Evolutionary conservation across 2,113 vertebrate species (phyloP), one percentile per base, ranked within the genome.

Genomic region (Promerops cafer): DNA sequence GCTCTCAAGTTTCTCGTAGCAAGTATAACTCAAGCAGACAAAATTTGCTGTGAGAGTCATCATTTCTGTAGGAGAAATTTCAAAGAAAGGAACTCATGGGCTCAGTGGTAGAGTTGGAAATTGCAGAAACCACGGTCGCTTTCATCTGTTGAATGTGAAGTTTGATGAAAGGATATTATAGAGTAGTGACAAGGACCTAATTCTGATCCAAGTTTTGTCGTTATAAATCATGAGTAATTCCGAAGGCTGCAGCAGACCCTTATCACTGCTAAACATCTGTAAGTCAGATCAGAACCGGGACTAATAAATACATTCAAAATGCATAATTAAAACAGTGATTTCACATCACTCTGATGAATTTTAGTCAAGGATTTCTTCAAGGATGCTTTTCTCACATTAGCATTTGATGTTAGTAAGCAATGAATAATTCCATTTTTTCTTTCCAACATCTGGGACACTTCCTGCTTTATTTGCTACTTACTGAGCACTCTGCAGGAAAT

Each of bases 351-450:
- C 93, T 97, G 96, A 97, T 97, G 97, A 97, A 83, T 97, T 96
- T 97, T 92, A 95, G 93, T 97, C 95, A 97, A 97, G 97, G 96
- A 95, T 97, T 94, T 96, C 97, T 97, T 97, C 97, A 97, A 97
- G 97, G 97, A 97, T 97, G 96, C 95, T 97, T 95, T 94, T 92
- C 97, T 91, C 80, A 66, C 95, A 97, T 97, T 97, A 97, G 97
- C 96, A 97, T 97, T 96, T 97, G 95, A 96, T 91, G 96, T 97
- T 96, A 95, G 96, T 95, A 96, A 97, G 96, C 95, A 92, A 97
- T 97, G 97, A 97, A 97, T 97, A 97, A 97, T 97, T 97, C 97
- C 91, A 97, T 96, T 97, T 97, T 97, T 96, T 97, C 97, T 97
- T 93, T 54, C 93, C 92, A 97, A 94, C 95, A 97, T 96, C 96